Percentiles rank a stretch among this genome's conserved stretches.
Evolutionary conservation across 2,797 vertebrate genomes (phyloP).

Genomic region (Galaxias olidus): DNA sequence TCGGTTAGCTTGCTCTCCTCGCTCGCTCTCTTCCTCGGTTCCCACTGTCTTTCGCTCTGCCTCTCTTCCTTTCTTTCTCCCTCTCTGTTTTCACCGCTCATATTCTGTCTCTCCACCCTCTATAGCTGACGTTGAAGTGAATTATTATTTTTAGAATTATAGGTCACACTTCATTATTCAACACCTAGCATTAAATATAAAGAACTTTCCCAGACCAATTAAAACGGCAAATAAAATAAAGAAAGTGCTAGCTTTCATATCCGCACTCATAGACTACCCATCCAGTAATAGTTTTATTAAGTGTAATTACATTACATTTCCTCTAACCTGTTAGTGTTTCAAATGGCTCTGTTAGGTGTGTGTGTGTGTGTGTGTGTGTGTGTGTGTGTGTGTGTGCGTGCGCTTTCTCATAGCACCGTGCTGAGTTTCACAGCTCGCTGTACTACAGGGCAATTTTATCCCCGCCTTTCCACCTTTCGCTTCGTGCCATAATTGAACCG

Average conservation of each 20-base stretch:
- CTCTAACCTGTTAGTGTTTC: constrained; percentile 41
- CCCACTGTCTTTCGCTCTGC: constrained; percentile 11
- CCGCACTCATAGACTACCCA: constrained; percentile 35
- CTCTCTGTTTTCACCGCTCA: not conserved
- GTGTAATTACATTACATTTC: constrained; percentile 42
- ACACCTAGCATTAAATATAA: constrained; percentile 54
- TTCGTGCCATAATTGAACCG: too few relatives aligned
- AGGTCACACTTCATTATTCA: constrained; percentile 67
- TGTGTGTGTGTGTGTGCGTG: constrained; percentile 17
- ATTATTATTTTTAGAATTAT: constrained; percentile 64
- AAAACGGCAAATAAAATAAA: constrained; percentile 46
- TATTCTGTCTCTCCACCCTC: constrained; percentile 13
- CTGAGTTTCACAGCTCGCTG: too few relatives aligned
- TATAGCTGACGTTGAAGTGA: constrained; percentile 34
- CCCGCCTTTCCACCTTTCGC: too few relatives aligned
- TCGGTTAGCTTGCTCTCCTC: constrained; percentile 8
- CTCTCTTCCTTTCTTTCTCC: constrained; percentile 5
- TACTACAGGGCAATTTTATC: too few relatives aligned
- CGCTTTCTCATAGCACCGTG: too few relatives aligned
- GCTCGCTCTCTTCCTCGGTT: constrained; percentile 52
- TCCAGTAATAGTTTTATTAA: constrained; percentile 56
- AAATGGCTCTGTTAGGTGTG: constrained; percentile 17
- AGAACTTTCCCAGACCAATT: constrained; percentile 59
- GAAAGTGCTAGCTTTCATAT: constrained; percentile 54
- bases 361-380: constrained; percentile 11